Evolutionary conservation across 2,113 vertebrate genomes (phyloP).

Genomic region (Lepus europaeus): DNA sequence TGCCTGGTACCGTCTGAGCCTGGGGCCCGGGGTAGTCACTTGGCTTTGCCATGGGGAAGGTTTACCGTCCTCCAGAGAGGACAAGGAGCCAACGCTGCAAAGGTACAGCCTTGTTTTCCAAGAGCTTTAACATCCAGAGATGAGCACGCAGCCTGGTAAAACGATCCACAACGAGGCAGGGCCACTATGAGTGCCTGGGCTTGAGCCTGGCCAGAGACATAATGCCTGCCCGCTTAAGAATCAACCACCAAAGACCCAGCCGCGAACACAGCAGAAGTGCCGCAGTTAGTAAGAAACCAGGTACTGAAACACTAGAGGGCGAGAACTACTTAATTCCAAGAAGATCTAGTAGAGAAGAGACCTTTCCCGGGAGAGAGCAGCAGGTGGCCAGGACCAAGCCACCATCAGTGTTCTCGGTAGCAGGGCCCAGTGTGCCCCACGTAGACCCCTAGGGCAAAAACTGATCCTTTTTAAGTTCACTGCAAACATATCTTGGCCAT

Average conservation of each 20-base stretch:
- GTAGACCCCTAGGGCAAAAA: conserved; percentile 25
- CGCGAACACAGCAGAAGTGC: neutral
- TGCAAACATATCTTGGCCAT: conserved; percentile 32
- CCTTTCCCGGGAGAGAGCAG: neutral
- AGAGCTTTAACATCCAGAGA: conserved; percentile 18
- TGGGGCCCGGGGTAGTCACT: neutral
- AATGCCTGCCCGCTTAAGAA: neutral
- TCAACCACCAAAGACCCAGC: neutral
- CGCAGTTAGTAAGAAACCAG: neutral
- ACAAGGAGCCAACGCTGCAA: neutral
- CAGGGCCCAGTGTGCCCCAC: neutral
- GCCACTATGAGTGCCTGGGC: neutral
- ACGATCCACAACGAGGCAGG: neutral
- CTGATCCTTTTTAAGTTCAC: conserved; percentile 29
- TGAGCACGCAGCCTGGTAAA: neutral
- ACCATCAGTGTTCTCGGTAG: neutral
- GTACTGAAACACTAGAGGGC: neutral
- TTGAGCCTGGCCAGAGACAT: neutral
- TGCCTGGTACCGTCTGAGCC: neutral
- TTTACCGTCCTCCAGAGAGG: neutral
- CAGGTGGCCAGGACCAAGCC: neutral
- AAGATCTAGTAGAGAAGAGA: neutral
- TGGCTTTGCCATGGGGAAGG: conserved; percentile 7
- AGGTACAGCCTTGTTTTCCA: neutral
- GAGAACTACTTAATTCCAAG: neutral